Base-by-base conservation (phyloP, 2,797 vertebrate species). In the Acrocephalus scirpaceus region DNA sequence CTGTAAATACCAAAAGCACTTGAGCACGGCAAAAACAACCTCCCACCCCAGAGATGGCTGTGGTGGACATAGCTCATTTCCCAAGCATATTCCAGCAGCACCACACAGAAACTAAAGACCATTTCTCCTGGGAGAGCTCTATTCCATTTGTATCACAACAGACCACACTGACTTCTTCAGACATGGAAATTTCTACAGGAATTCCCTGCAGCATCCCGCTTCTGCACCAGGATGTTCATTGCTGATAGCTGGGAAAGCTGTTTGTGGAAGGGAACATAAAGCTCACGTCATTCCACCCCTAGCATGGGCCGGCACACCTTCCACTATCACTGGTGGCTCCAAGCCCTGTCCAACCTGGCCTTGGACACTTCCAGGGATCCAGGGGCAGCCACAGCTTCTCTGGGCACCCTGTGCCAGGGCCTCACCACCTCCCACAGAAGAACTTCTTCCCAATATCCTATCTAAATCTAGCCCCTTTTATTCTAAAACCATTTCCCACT, bases 351-450 rank as follows among this genome's bases (percentile, higher is more conserved):
- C 73, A 72, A 0, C 45, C 40, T 15, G 53, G 20, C 44, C 44
- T 38, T 13, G 72, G 5, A 13, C 44, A 54, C 34, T 54, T 1
- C 56, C 34, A 90, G 51, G 65, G 44, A 38, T 51, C 40, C 40
- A 42, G 57, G 17, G 14, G 7, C 23, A 83, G n/a, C 44, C 65
- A 83, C 50, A 65, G 72, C 50, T 51, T 1, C 79, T 58, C 44
- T 45, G 23, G 27, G 11, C 19, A 70, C 0, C 25, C 44, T 30
- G 40, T 47, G 86, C 40, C 53, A 73, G 40, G 42, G 12, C 34
- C 15, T 67, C 20, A 0, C 1, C 40, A 2, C 10, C 34, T 34
- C 22, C 0, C 18, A 71, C 0, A 3, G n/a, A 70, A 27, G 4
- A 36, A 40, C 4, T 34, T 3, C 51, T 71, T 45, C n/a, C n/a